Percentiles rank a stretch among this genome's conserved stretches.
phyloP scores from a whole-genome alignment of 2,113 vertebrate genomes.

The Myrmophylax atrothorax region DNA sequence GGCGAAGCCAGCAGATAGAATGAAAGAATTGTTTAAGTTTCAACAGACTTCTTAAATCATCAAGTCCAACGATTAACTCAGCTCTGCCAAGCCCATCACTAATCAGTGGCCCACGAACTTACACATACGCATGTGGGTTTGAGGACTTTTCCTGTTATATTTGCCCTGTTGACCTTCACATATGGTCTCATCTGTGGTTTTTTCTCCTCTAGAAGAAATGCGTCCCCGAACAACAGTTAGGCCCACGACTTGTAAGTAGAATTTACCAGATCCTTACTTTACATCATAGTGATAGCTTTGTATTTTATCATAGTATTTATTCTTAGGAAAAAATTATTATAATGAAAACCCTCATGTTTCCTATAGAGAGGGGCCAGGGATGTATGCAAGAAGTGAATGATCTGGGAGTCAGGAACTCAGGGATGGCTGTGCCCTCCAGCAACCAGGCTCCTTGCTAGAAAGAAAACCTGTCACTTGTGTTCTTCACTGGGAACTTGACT shows the following conservation, averaged over 20 bases:
- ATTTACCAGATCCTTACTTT: not conserved
- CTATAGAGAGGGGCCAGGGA: fast-evolving
- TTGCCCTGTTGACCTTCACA: not conserved
- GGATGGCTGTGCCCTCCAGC: not conserved
- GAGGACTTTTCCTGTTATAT: not conserved
- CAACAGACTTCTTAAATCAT: not conserved
- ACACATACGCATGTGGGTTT: not conserved
- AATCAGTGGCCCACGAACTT: not conserved
- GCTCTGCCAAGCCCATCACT: not conserved
- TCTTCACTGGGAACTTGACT: not conserved
- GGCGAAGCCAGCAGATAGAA: not conserved
- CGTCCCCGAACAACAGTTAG: fast-evolving
- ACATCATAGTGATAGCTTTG: not conserved
- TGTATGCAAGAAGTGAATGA: not conserved
- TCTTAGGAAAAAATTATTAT: not conserved
- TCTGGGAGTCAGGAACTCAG: not conserved
- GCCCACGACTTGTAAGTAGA: fast-evolving
- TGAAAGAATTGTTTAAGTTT: not conserved
- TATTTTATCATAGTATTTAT: not conserved
- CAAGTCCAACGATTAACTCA: not conserved
- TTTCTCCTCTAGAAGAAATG: not conserved
- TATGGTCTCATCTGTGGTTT: not conserved
- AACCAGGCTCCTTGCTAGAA: not conserved
- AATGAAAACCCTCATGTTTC: not conserved
- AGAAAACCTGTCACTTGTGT: not conserved